Evolutionary conservation across 1,140 invertebrate species (phyloP).

Genomic region (Monomorium pharaonis): DNA sequence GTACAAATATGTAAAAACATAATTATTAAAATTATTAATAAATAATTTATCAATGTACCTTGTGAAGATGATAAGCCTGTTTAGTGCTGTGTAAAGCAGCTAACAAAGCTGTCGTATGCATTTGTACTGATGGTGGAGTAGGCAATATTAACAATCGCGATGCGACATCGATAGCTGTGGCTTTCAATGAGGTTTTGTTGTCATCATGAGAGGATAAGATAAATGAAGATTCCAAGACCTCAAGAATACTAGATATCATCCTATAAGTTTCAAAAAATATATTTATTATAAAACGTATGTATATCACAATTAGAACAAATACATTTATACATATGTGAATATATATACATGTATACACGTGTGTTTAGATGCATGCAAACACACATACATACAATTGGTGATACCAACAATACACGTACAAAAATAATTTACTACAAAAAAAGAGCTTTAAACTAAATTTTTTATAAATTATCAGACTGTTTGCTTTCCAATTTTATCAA

Average conservation of each 20-base stretch:
- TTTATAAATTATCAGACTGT: background rate
- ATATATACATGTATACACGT: too few relatives aligned
- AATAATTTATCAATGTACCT: conserved; percentile 84
- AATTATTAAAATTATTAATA: background rate
- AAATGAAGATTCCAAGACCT: conserved; percentile 91
- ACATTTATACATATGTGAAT: too few relatives aligned
- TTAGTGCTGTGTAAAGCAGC: conserved; percentile 91
- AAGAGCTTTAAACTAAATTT: background rate
- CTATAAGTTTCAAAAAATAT: conserved; percentile 79
- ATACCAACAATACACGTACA: background rate
- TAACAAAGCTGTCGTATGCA: conserved; percentile 92
- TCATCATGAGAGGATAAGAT: conserved; percentile 84
- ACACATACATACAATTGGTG: background rate
- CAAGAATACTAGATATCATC: conserved; percentile 90
- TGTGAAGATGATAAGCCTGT: conserved; percentile 93
- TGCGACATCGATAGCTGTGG: conserved; percentile 90
- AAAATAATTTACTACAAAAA: background rate
- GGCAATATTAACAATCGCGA: conserved; percentile 93
- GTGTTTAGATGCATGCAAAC: too few relatives aligned
- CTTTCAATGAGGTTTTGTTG: conserved; percentile 81
- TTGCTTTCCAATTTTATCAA: background rate
- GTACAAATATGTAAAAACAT: background rate
- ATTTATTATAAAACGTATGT: conserved; percentile 3
- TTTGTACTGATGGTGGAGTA: conserved; percentile 91
- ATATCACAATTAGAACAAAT: too few relatives aligned